phyloP scores from a whole-genome alignment of 2,113 vertebrate genomes.

The Cichladusa arquata region DNA sequence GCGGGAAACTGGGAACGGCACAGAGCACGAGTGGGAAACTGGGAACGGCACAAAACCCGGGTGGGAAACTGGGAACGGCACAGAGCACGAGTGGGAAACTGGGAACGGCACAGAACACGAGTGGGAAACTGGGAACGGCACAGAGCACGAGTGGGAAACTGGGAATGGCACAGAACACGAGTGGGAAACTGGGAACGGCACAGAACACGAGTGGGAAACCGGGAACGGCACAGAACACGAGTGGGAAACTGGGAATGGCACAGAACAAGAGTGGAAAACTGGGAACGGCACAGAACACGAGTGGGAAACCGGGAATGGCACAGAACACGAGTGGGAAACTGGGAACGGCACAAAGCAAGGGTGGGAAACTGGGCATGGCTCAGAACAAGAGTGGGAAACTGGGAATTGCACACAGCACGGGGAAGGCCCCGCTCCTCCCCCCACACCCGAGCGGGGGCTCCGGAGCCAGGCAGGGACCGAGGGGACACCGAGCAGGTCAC shows the following conservation, averaged over 20 bases:
- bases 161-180: not conserved
- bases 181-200: not conserved
- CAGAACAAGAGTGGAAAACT: accelerated
- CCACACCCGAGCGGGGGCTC: accelerated
- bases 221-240: not conserved
- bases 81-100: accelerated
- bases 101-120: not conserved
- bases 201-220: not conserved
- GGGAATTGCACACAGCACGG: not conserved
- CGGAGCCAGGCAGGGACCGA: not conserved
- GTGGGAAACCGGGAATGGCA: not conserved
- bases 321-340: accelerated
- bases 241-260: too few species aligned
- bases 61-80: not conserved
- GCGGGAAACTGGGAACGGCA: not conserved
- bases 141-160: not conserved
- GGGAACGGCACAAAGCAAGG: accelerated
- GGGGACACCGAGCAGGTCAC: not conserved
- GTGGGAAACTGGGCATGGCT: not conserved
- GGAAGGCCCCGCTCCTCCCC: not conserved
- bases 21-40: too few species aligned
- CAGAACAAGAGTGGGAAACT: accelerated
- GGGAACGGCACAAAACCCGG: accelerated
- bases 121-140: not conserved
- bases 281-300: accelerated